Base-by-base conservation (phyloP, 2,113 vertebrate species). In the Rhadina sibilatrix region DNA sequence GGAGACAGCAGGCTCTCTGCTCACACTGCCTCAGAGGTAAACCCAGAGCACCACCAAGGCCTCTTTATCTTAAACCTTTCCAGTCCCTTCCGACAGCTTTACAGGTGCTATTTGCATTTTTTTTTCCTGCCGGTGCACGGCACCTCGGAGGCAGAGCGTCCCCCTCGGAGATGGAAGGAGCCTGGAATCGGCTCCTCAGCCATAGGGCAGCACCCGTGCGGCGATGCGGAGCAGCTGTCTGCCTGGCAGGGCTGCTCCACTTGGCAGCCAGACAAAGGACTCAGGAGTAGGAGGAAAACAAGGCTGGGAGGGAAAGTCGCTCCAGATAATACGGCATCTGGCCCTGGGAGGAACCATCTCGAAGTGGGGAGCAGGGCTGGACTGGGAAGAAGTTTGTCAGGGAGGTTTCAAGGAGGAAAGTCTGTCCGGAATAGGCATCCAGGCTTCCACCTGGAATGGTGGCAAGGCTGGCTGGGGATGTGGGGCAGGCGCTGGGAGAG, bases 191-290 rank as follows among this genome's bases (percentile, higher is more conserved):
- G 87, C 89, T 89, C 49, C 75, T 28, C 25, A 46, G 90, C 88
- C 89, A 52, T 0, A 68, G 94, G 96, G 96, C 96, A 97, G 95
- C 90, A 74, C 88, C 94, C 83, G 83, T 2, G 21, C 42, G 68
- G 25, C 42, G 68, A 83, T 93, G 96, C 71, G 8, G 93, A 96
- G 95, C 95, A 97, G 91, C 91, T 94, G 95, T 52, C 91, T 76
- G 94, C 94, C 95, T 94, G 91, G 94, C 94, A 93, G 94, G 94
- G 93, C 93, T 40, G 87, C 72, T 95, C 93, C 85, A 4, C 94
- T 91, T 97, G 96, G 95, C 96, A 95, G 96, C 79, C 93, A 93
- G 78, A 96, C 92, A 96, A 96, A 95, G 92, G 90, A 37, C 88
- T 94, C 94, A 81, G 90, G 94, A 95, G 96, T 30, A 86, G 90